Evolutionary conservation across 2,797 vertebrate species (phyloP), one percentile per base, ranked within the genome.

Genomic region (Scarus forsteni): DNA sequence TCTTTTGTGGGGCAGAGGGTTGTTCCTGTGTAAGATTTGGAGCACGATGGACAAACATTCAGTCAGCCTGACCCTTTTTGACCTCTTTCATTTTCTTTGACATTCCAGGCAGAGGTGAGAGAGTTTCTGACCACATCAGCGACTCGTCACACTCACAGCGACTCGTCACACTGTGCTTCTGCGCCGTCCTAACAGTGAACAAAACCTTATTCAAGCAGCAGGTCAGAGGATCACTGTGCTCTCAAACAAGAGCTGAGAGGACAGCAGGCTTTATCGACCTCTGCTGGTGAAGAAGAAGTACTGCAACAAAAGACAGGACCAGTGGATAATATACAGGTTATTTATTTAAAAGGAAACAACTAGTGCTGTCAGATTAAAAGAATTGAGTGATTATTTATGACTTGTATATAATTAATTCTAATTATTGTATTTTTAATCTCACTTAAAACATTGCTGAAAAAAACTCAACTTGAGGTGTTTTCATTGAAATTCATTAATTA

Each of bases 81-180:
- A 52, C 66, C 35, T 52, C 36, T 10, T 11, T 6, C 10, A 43
- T 6, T 42, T 14, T 27, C n/a, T 39, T 10, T 67, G 39, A 27
- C n/a, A 39, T 35, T 66, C 44, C 55, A 65, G 60, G 18, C 39
- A 40, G 19, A 59, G 46, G 52, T 58, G 56, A 60, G 15, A 48
- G 61, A 52, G 57, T 66, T 40, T 61, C 56, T 50, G 1, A 48
- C 16, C 19, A 8, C 15, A 14, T 58, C 36, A 18, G 14, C 40
- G 11, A 13, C 34, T 8, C 12, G 45, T 44, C 42, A 39, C 13
- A 38, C 8, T 38, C 27, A 45, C 27, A 27, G 27, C n/a, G n/a
- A n/a, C n/a, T n/a, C n/a, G n/a, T n/a, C n/a, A n/a, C n/a, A n/a
- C 2, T 27, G 27, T 27, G 27, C 27, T 27, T 27, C 27, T 27